Base-by-base conservation (phyloP, 2,888 invertebrate species). In the Hirtodrosophila cameraria region DNA sequence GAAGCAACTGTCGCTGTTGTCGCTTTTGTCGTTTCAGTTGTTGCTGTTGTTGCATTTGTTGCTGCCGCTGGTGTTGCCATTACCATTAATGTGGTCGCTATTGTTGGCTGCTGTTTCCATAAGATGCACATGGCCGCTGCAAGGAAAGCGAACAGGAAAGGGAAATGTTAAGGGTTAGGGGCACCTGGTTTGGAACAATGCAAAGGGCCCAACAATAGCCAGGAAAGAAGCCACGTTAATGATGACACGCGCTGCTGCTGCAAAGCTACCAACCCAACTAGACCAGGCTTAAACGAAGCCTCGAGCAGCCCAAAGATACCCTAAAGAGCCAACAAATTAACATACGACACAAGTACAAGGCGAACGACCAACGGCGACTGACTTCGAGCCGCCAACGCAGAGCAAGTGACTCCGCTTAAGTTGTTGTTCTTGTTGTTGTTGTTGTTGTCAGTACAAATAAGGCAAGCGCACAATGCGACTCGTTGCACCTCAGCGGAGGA, bases 381-480 rank as follows among this genome's bases (percentile, higher is more conserved):
- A 42, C 61, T 50, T 43, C 48, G 63, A 63, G 69, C 58, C 80
- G 79, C 82, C 85, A 71, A 84, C 84, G 80, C 80, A 84, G 55
- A 63, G 54, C 64, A 53, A 61, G 54, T 61, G 42, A 54, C 60
- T 73, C 35, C 39, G 52, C 36, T 53, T 45, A 49, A 28, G 8
- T 23, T 38, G 41, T 15, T 52, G 49, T 31, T 41, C 64, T 48
- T 59, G 61, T 38, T 50, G 62, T 41, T 48, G 49, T 45, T 62
- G 58, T 57, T 71, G 78, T 83, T 84, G 87, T 82, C 83, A 65
- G 67, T 77, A 88, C 88, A 88, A 89, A 89, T 88, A 88, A 89
- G 88, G 88, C 79, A 45, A 80, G 64, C 48, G 60, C 73, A 80
- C 81, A 80, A 81, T 75, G 61, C 59, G 50, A 62, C 42, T 49